Conservation (phyloP, 2,113 vertebrate species). For the Hiodon tergisus region DNA sequence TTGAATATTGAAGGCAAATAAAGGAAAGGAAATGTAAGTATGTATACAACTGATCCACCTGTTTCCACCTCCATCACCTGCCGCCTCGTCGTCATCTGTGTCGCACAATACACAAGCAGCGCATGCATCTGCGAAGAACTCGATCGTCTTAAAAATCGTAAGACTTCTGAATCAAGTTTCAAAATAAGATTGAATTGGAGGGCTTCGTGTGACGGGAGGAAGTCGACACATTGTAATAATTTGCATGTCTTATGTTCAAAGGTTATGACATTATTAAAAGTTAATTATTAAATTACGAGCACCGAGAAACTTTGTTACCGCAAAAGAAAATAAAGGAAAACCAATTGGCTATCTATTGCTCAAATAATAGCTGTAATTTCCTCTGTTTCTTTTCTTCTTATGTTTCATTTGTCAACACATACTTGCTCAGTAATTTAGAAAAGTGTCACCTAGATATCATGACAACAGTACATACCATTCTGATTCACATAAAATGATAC, state of each 20-base stretch:
- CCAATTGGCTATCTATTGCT: too few relatives aligned
- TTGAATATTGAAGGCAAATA: slow-evolving; percentile 28
- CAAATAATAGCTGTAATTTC: too few relatives aligned
- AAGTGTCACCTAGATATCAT: too few relatives aligned
- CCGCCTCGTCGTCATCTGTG: slow-evolving; percentile 8
- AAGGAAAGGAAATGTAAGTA: slow-evolving; percentile 50
- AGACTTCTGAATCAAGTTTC: neutral
- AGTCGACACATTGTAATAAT: neutral
- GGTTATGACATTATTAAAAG: neutral
- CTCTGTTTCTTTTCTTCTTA: too few relatives aligned
- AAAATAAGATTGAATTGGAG: slow-evolving; percentile 3
- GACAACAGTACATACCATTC: too few relatives aligned
- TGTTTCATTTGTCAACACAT: too few relatives aligned
- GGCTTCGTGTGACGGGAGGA: neutral
- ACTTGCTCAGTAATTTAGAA: too few relatives aligned
- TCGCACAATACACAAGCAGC: slow-evolving; percentile 5
- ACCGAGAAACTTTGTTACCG: too few relatives aligned
- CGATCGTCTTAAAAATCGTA: too few relatives aligned
- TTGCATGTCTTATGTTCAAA: neutral
- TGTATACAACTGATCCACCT: slow-evolving; percentile 8
- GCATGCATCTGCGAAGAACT: neutral
- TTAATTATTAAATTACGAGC: too few relatives aligned
- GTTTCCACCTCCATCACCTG: neutral
- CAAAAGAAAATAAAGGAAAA: too few relatives aligned
- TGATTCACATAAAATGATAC: too few relatives aligned